Percentiles rank a stretch among this genome's conserved stretches.
Conservation (phyloP, 2,113 vertebrate genomes). For the Gallinago media region DNA sequence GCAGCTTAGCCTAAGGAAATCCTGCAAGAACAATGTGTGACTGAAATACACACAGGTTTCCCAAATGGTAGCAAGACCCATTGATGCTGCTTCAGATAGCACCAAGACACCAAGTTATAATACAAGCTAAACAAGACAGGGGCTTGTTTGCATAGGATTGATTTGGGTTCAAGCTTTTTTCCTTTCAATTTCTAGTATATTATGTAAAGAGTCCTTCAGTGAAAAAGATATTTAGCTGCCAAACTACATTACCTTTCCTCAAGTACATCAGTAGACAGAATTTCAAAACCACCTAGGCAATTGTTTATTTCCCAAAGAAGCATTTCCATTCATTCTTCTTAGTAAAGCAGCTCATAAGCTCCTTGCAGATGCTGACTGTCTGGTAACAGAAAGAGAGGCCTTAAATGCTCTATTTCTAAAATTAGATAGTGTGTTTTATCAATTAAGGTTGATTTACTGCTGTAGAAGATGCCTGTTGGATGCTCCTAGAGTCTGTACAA, state of each 20-base stretch:
- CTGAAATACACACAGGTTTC: slow-evolving; percentile 71
- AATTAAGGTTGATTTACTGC: neutral
- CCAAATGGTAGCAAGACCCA: slow-evolving; percentile 63
- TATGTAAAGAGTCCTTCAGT: neutral
- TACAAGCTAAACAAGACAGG: slow-evolving; percentile 36
- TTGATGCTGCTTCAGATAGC: slow-evolving; percentile 55
- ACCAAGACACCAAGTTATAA: slow-evolving; percentile 34
- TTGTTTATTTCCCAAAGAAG: neutral
- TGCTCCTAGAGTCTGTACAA: neutral
- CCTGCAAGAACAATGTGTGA: slow-evolving; percentile 76
- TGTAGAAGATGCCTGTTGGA: neutral
- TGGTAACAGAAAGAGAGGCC: neutral
- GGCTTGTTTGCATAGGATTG: slow-evolving; percentile 14
- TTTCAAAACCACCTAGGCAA: neutral
- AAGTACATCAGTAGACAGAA: neutral
- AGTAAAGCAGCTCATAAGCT: neutral
- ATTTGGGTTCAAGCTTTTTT: slow-evolving; percentile 41
- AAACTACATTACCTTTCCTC: neutral
- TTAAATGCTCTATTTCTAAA: neutral
- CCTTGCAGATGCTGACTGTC: neutral
- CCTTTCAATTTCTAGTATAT: neutral
- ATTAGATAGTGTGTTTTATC: neutral
- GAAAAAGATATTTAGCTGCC: slow-evolving; percentile 21
- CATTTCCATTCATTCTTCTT: neutral
- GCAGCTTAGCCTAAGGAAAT: slow-evolving; percentile 80